Conservation (phyloP, 2,113 vertebrate genomes). For the Herpetotheres cachinnans region DNA sequence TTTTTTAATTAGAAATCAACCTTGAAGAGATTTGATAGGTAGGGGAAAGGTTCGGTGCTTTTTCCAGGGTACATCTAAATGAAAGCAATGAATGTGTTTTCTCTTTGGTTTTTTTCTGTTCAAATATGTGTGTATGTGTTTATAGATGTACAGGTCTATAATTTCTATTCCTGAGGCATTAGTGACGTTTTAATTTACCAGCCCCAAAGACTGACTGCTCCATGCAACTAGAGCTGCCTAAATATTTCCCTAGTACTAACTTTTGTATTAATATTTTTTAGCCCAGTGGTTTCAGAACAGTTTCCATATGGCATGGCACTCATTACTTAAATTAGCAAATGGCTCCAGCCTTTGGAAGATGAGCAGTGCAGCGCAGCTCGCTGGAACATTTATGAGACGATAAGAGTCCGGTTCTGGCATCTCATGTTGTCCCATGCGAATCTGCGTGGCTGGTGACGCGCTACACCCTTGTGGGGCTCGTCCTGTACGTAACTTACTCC, state of each 20-base stretch:
- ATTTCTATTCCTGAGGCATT: not conserved
- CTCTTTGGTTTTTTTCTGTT: not conserved
- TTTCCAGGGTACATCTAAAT: not conserved
- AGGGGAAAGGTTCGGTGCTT: not conserved
- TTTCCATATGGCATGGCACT: not conserved
- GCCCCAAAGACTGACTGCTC: not conserved
- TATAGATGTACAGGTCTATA: not conserved
- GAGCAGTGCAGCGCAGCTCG: not conserved
- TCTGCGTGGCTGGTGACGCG: not conserved
- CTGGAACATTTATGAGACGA: accelerated
- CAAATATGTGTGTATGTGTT: not conserved
- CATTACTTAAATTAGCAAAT: not conserved
- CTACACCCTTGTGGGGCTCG: accelerated
- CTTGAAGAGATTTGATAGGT: not conserved
- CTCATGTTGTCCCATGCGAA: not conserved
- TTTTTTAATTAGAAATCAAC: not conserved
- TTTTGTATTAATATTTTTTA: not conserved
- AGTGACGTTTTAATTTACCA: not conserved
- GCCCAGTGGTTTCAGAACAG: not conserved
- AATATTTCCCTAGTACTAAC: not conserved
- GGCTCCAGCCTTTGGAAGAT: not conserved
- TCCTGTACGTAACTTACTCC: accelerated
- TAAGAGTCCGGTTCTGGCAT: not conserved
- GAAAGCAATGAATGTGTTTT: not conserved
- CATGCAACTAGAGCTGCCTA: not conserved